Percentiles rank a stretch among this genome's conserved stretches.
Conservation (phyloP, 2,113 vertebrate genomes). For the Montifringilla adamsi region DNA sequence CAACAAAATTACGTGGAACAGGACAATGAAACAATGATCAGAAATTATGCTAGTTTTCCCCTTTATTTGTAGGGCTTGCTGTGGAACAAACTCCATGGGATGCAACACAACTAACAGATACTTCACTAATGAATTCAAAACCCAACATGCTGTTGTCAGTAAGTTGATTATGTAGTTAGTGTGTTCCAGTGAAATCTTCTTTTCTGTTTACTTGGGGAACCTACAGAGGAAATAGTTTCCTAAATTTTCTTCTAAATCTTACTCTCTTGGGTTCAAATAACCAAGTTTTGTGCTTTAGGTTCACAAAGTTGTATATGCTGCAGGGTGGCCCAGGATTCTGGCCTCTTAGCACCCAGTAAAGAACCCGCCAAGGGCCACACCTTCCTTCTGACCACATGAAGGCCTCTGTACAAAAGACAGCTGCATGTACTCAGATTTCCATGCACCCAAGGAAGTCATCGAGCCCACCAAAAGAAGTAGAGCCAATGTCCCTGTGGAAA, state of each 20-base stretch:
- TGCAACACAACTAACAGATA: not conserved
- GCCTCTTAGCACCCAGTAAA: not conserved
- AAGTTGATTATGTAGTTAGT: not conserved
- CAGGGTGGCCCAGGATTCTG: not conserved
- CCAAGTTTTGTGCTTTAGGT: not conserved
- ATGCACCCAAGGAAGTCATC: not conserved
- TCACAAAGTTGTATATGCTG: not conserved
- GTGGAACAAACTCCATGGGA: not conserved
- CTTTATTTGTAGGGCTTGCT: not conserved
- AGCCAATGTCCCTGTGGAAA: not conserved
- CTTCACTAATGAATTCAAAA: not conserved
- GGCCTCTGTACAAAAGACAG: not conserved
- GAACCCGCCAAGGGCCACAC: not conserved
- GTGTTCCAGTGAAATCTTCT: not conserved
- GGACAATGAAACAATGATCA: not conserved
- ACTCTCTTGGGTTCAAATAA: not conserved
- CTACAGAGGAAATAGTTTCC: not conserved
- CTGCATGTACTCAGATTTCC: not conserved
- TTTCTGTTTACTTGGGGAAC: not conserved
- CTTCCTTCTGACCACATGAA: not conserved
- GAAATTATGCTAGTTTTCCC: not conserved
- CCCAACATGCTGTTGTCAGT: not conserved
- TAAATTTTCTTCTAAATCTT: not conserved
- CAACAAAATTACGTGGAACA: not conserved
- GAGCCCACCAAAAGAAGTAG: not conserved